Evolutionary conservation across 2,797 vertebrate genomes (phyloP).

Genomic region (Amblyopsis hoosieri): DNA sequence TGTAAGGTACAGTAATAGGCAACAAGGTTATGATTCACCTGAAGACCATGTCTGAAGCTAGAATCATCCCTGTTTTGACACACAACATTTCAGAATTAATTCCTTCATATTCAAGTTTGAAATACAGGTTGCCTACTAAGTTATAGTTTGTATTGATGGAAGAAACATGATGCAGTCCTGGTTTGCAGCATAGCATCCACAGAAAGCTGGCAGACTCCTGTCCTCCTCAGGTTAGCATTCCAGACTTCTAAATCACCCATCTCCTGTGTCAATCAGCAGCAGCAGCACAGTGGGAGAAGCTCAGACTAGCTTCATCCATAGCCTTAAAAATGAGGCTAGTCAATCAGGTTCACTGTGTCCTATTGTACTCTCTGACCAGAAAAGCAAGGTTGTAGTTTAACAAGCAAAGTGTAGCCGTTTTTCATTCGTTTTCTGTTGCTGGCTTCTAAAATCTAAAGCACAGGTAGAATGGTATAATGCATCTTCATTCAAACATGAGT

Average conservation of each 20-base stretch:
- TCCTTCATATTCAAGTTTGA: conserved; percentile 1
- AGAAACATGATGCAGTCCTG: conserved; percentile 1
- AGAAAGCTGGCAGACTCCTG: conserved; percentile 23
- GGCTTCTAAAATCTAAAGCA: conserved; percentile 18
- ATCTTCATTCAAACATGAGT: conserved; percentile 1
- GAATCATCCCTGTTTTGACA: not conserved
- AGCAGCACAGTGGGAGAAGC: conserved; percentile 13
- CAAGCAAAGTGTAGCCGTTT: too few species aligned
- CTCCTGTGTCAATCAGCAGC: conserved; percentile 39
- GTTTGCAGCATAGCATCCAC: conserved; percentile 21
- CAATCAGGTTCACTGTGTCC: conserved; percentile 16
- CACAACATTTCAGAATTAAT: not conserved
- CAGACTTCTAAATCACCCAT: conserved; percentile 34
- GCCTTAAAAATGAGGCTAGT: conserved; percentile 6
- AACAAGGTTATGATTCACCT: not conserved
- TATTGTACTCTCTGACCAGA: not conserved
- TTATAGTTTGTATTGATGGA: not conserved
- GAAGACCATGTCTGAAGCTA: not conserved
- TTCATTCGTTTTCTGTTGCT: not conserved
- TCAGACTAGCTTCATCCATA: conserved; percentile 3
- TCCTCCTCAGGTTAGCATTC: conserved; percentile 39
- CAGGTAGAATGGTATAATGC: conserved; percentile 15
- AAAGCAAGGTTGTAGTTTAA: not conserved
- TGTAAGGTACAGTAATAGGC: not conserved
- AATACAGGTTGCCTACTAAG: not conserved